Base-by-base conservation (phyloP, 2,888 invertebrate species). In the Agrotis exclamationis region DNA sequence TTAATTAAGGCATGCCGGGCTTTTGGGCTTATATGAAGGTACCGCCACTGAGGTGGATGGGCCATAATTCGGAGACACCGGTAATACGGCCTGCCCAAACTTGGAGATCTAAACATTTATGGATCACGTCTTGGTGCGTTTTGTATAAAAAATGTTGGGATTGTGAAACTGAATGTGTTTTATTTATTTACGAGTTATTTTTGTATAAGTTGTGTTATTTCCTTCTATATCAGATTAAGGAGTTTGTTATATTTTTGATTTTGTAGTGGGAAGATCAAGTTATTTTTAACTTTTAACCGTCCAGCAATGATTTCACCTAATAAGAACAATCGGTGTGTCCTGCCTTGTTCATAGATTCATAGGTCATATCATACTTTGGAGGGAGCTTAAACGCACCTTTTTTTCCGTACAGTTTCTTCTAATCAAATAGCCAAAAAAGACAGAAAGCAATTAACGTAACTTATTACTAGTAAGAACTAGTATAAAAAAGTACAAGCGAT, bases 141-240 rank as follows among this genome's bases (percentile, higher is more conserved):
- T 53, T 7, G 44, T 63, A 63, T 75, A 70, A 64, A 73, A 79
- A 58, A 60, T 59, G 60, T 65, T 70, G 14, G 28, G 44, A 77
- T 77, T 72, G 82, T 72, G 82, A 72, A 82, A 77, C 22, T 39
- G 18, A 63, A 68, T 77, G 22, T 28, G 50, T 58, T 64, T 76
- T 53, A 67, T 64, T 70, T 70, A 73, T 64, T 68, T 80, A 63
- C 28, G 57, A 70, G 39, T 60, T 11, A 60, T 48, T 67, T 64
- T 63, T 56, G 48, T 60, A 13, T 47, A 11, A 22, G n/a, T 57
- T 7, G 20, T 57, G 56, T 33, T 47, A 13, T 44, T 74, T 73
- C 13, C 24, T 58, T 48, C 45, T 47, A 39, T 56, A 24, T 18
- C 13, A 33, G 33, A 50, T 45, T 16, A 11, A 57, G 44, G 28